A percentile compares a stretch with the other conserved stretches of the same genome.
phyloP scores from a whole-genome alignment of 2,888 invertebrate genomes.

The Archips xylosteana region DNA sequence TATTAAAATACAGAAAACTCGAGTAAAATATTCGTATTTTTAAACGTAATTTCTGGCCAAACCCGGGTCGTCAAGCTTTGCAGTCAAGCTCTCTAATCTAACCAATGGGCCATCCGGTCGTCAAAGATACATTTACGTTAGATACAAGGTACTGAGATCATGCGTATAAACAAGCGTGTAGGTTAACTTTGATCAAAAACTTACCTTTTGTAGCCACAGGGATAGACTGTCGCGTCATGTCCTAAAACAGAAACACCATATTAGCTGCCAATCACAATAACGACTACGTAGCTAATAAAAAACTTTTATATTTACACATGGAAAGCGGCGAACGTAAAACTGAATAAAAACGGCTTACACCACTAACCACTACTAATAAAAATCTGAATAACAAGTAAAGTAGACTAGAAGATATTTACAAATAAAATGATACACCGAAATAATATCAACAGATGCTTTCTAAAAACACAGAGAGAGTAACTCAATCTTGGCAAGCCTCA shows the following conservation, averaged over 20 bases:
- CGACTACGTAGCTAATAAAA: not conserved
- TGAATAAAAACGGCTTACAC: slow-evolving; percentile 23
- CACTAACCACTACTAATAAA: slow-evolving; percentile 16
- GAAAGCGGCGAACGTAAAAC: slow-evolving; percentile 47
- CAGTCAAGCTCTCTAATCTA: too few relatives aligned
- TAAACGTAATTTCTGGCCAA: too few relatives aligned
- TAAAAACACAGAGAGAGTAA: slow-evolving; percentile 25
- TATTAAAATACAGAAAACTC: too few relatives aligned
- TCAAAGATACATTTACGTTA: too few relatives aligned
- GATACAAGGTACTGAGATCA: not conserved
- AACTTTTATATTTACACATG: slow-evolving; percentile 36
- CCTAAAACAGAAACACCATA: slow-evolving; percentile 75
- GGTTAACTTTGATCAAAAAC: slow-evolving; percentile 47
- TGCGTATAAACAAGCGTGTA: not conserved
- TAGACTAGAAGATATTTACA: slow-evolving; percentile 27
- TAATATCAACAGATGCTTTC: slow-evolving; percentile 22
- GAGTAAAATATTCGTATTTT: too few relatives aligned
- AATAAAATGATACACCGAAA: slow-evolving; percentile 21
- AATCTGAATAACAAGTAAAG: slow-evolving; percentile 5
- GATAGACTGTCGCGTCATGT: slow-evolving; percentile 84
- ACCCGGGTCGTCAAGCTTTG: too few relatives aligned
- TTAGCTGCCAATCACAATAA: slow-evolving; percentile 49
- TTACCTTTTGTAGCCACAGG: slow-evolving; percentile 83
- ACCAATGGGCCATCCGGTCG: too few relatives aligned
- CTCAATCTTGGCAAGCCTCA: slow-evolving; percentile 28